Evolutionary conservation across 2,113 vertebrate genomes (phyloP).

Genomic region (Xyrauchen texanus): DNA sequence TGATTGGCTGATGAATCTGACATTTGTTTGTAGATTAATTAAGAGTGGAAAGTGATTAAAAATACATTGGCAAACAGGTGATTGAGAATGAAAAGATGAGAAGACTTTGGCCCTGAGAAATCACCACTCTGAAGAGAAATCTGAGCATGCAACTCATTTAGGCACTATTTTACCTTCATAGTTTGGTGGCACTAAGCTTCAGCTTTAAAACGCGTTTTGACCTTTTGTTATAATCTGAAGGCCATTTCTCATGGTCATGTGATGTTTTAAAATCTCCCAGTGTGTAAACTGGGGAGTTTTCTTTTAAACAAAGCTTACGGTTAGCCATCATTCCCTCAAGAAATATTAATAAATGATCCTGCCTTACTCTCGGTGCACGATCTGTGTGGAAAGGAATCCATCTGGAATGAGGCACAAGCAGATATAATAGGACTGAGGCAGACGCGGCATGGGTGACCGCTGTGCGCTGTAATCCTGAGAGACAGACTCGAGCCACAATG

Average conservation of each 20-base stretch:
- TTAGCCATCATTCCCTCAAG: conserved; percentile 81
- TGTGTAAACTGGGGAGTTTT: conserved; percentile 58
- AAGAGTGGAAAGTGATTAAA: too few relatives aligned
- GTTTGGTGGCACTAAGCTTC: too few relatives aligned
- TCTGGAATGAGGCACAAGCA: conserved; percentile 80
- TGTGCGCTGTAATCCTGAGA: conserved; percentile 79
- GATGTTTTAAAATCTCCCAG: conserved; percentile 32
- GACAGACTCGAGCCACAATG: conserved; percentile 78
- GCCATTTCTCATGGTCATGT: conserved; percentile 45
- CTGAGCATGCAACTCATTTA: too few relatives aligned
- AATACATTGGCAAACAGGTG: too few relatives aligned
- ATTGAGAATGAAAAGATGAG: too few relatives aligned
- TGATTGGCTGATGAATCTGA: too few relatives aligned
- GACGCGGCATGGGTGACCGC: conserved; percentile 74
- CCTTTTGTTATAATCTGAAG: conserved; percentile 43
- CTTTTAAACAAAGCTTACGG: conserved; percentile 60
- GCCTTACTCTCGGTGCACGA: conserved; percentile 59
- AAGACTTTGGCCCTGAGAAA: too few relatives aligned
- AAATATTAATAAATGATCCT: conserved; percentile 83
- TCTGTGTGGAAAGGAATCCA: conserved; percentile 78
- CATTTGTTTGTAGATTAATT: too few relatives aligned
- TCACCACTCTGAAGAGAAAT: too few relatives aligned
- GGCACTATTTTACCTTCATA: too few relatives aligned
- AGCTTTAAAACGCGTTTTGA: neutral
- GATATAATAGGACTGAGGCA: conserved; percentile 75